Conservation (phyloP, 1,140 invertebrate species). For the Lepidurus packardi region DNA sequence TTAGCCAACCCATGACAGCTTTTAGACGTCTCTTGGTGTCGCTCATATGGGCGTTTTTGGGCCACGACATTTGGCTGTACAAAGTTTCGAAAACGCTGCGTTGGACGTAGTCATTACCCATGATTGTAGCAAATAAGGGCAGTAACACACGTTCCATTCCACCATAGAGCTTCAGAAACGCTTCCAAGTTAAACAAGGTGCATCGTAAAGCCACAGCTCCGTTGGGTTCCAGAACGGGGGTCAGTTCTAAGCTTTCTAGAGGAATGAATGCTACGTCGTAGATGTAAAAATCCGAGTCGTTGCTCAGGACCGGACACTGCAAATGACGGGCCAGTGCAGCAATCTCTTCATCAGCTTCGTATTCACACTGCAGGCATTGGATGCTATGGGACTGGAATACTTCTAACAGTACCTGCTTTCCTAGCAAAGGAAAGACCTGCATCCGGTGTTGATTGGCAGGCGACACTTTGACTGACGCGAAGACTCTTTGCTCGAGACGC, state of each 20-base stretch:
- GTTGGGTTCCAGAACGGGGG: slow-evolving; percentile 37
- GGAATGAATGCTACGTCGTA: slow-evolving; percentile 76
- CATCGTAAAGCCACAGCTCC: slow-evolving; percentile 50
- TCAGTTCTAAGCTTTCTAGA: slow-evolving; percentile 57
- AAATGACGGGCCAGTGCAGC: slow-evolving; percentile 66
- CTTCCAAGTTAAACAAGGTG: slow-evolving; percentile 64
- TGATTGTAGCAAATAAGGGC: slow-evolving; percentile 68
- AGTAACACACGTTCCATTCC: slow-evolving; percentile 59
- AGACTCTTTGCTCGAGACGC: slow-evolving; percentile 58
- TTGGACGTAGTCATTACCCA: slow-evolving; percentile 84
- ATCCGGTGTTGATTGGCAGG: slow-evolving; percentile 36
- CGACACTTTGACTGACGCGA: slow-evolving; percentile 42
- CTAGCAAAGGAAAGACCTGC: slow-evolving; percentile 61
- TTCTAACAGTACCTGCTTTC: slow-evolving; percentile 64
- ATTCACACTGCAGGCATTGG: slow-evolving; percentile 62
- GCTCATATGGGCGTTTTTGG: slow-evolving; percentile 53
- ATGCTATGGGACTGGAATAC: slow-evolving; percentile 59
- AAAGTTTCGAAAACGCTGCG: slow-evolving; percentile 61
- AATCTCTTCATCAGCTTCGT: slow-evolving; percentile 81
- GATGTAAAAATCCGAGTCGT: slow-evolving; percentile 87
- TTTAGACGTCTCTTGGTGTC: slow-evolving; percentile 56
- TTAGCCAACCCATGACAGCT: slow-evolving; percentile 65
- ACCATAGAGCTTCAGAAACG: slow-evolving; percentile 52
- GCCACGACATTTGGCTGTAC: slow-evolving; percentile 57
- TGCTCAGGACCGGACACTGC: slow-evolving; percentile 75